Percentiles rank a stretch among this genome's conserved stretches.
phyloP scores from a whole-genome alignment of 2,797 vertebrate species.

The Hydrocynus forskahlii region DNA sequence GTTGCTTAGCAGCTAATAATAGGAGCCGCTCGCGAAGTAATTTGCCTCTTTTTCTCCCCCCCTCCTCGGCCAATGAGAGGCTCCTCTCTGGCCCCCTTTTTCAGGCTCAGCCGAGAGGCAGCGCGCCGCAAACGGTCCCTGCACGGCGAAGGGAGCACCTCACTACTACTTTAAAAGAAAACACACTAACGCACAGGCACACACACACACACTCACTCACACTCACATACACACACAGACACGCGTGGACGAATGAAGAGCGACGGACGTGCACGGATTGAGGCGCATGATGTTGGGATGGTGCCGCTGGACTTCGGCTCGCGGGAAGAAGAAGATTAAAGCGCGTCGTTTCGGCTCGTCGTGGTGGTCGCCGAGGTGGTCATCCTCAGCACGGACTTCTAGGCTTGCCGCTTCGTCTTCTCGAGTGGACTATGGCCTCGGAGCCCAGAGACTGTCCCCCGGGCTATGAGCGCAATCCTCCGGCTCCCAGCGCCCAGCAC shows the following conservation, averaged over 20 bases:
- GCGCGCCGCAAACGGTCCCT: conserved; percentile 61
- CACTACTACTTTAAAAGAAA: conserved; percentile 66
- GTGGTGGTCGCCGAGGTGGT: conserved; percentile 47
- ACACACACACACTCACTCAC: conserved; percentile 47
- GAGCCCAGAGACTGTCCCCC: conserved; percentile 82
- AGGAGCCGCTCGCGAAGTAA: conserved; percentile 93
- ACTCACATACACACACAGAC: conserved; percentile 52
- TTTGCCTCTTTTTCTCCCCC: conserved; percentile 82
- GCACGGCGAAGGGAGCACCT: not conserved
- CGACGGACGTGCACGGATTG: conserved; percentile 82
- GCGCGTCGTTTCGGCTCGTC: conserved; percentile 79
- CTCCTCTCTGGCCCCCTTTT: conserved; percentile 86
- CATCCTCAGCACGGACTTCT: conserved; percentile 69
- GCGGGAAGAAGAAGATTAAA: conserved; percentile 75
- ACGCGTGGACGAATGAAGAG: conserved; percentile 83
- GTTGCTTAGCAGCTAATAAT: conserved; percentile 97
- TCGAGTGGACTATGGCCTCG: conserved; percentile 86
- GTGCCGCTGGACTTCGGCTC: conserved; percentile 84
- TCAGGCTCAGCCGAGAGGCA: conserved; percentile 82
- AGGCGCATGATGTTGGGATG: conserved; percentile 88
- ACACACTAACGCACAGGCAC: not conserved
- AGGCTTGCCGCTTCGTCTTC: conserved; percentile 62
- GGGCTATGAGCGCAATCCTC: conserved; percentile 80
- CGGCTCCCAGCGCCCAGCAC: conserved; percentile 74
- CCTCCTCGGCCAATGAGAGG: conserved; percentile 88